These are phyloP conservation scores for Rutilus rutilus DNA, from an alignment of 2,113 vertebrate genomes.

Conservation along the genomic window DNA sequence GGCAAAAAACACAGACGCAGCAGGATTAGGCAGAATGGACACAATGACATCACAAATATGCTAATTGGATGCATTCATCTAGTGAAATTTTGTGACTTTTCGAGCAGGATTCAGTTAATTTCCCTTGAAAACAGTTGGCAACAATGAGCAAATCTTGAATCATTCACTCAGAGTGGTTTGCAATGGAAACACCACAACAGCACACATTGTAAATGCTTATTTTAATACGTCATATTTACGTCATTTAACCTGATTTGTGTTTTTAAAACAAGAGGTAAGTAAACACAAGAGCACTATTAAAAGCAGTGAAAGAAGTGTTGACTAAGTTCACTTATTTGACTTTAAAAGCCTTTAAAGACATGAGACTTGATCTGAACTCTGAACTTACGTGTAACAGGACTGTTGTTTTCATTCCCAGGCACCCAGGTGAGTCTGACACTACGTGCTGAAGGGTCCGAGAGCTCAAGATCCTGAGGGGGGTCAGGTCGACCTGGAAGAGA, in stretches of 20 bases:
- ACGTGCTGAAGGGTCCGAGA: constrained; percentile 86
- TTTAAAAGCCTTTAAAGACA: background rate
- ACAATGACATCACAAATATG: no score
- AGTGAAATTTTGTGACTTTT: no score
- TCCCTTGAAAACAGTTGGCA: no score
- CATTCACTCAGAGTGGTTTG: no score
- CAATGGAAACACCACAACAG: no score
- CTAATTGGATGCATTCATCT: no score
- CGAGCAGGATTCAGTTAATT: no score
- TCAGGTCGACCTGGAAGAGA: constrained; percentile 83
- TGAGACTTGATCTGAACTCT: background rate
- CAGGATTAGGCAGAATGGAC: no score
- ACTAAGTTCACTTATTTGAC: background rate
- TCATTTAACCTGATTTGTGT: background rate
- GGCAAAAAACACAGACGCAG: no score
- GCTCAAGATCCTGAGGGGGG: constrained; percentile 87
- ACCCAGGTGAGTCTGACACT: constrained; percentile 93
- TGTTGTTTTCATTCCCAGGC: constrained; percentile 90
- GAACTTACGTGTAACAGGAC: constrained; percentile 86
- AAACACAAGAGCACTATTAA: background rate
- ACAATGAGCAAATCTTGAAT: no score
- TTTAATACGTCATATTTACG: background rate
- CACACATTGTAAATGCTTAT: no score
- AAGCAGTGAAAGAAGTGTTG: background rate
- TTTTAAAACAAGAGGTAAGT: background rate